Base-by-base conservation (phyloP, 2,888 invertebrate species). In the Epirrhoe alternata region DNA sequence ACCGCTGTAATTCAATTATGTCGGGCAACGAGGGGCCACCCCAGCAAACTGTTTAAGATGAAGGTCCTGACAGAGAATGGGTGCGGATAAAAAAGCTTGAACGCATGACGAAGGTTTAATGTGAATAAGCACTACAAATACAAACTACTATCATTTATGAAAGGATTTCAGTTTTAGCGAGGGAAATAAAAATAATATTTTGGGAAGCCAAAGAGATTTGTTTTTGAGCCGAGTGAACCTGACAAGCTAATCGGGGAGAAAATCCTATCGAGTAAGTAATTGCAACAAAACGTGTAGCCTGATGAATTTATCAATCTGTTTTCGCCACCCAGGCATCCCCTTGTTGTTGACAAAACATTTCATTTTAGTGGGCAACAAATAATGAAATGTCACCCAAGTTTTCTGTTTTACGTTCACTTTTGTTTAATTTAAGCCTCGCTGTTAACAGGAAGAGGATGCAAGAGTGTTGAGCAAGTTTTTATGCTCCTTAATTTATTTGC, bases 401-500 rank as follows among this genome's bases (percentile, higher is more conserved):
- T 57, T 68, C 64, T 64, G 60, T 57, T 63, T 59, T 35, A 50
- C 66, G 54, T 55, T 54, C 61, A 58, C 59, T 67, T 59, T 60
- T 68, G 61, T 64, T 58, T 57, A 57, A 57, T 61, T 45, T 61
- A 14, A 45, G 61, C 14, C 50, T 8, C 45, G 61, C 72, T 72
- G 70, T 74, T 72, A 76, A 68, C 72, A 70, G 72, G 52, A 73
- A 73, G 75, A 69, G 65, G 68, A 72, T 69, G 56, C 65, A 59
- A 64, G 64, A 53, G 59, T 63, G 70, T 55, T 69, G 52, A 66
- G 57, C 66, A 66, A 78, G 73, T 74, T 79, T 80, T 79, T 71
- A 71, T 73, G 57, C 56, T 64, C 65, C 65, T 70, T 79, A 74
- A 82, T 79, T 77, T 79, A 78, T 81, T 79, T 78, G 73, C 69